Evolutionary conservation across 1,140 invertebrate genomes (phyloP), one percentile per base, ranked within the genome.

Genomic region (Xylocopa sonorina): DNA sequence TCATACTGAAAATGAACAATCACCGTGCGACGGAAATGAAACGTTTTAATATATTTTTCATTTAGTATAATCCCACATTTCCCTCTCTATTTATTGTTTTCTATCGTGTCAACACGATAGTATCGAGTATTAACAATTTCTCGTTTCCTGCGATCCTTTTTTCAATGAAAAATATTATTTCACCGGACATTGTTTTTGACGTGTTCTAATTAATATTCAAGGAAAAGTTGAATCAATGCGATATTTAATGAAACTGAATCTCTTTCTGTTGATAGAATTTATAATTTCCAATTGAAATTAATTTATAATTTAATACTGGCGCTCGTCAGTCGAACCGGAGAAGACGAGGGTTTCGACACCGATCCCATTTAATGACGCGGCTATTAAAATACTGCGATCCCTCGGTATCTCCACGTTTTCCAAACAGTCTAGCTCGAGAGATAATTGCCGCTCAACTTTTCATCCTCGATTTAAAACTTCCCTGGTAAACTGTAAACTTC

Each of bases 361-460:
- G 24, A n/a, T 71, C 50, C 34, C 38, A 10, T 43, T 12, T 57
- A 71, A 43, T 32, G 24, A 43, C 9, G 16, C 50, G 7, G 69
- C 38, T 18, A 43, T 64, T 53, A 64, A 43, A 46, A 64, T 64
- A 41, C 41, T n/a, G 14, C 29, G 18, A 18, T 10, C 38, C 55
- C 34, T 46, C 24, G 32, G 27, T 38, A 24, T 46, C n/a, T 21
- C 3, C 4, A 12, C 18, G 14, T 32, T 32, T 24, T n/a, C 6
- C n/a, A 9, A 18, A 29, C 18, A 57, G 27, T 53, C 51, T n/a
- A n/a, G 48, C 41, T 76, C 43, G 38, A 27, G 38, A 27, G 29
- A 34, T 57, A 76, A 76, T 76, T 58, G 51, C 9, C 43, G 9
- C 27, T 32, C 48, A 41, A 55, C 48, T 76, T 43, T 57, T 48